Conservation (phyloP, 2,113 vertebrate species). For the Eublepharis macularius region DNA sequence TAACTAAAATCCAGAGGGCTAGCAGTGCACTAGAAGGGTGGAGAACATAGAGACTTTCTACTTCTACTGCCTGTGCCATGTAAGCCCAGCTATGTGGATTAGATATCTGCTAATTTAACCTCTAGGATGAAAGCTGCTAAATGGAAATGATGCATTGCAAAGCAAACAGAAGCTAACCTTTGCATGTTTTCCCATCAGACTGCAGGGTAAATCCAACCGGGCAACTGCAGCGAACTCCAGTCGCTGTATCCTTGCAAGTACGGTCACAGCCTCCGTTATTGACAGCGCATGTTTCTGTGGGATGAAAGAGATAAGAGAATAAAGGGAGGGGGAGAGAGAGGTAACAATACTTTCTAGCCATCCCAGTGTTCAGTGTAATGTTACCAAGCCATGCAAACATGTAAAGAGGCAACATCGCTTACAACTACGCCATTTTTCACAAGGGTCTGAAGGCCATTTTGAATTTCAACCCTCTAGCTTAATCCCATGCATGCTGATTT, state of each 20-base stretch:
- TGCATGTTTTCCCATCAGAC: slow-evolving; percentile 96
- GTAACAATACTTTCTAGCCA: slow-evolving; percentile 60
- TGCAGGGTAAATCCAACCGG: slow-evolving; percentile 96
- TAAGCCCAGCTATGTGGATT: slow-evolving; percentile 33
- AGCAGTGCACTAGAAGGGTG: not conserved
- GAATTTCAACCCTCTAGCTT: not conserved
- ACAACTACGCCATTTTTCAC: slow-evolving; percentile 30
- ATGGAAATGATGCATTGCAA: slow-evolving; percentile 68
- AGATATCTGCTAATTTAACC: slow-evolving; percentile 61
- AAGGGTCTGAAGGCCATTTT: not conserved
- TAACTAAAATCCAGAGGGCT: not conserved
- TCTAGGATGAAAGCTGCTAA: slow-evolving; percentile 35
- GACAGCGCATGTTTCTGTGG: slow-evolving; percentile 94
- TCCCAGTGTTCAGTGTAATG: slow-evolving; percentile 27
- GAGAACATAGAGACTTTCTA: not conserved
- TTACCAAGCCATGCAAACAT: slow-evolving; percentile 34
- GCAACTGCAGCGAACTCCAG: slow-evolving; percentile 96
- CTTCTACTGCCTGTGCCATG: not conserved
- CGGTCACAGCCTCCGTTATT: slow-evolving; percentile 97
- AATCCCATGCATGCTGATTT: not conserved
- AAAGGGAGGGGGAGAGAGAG: slow-evolving; percentile 51
- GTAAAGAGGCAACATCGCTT: slow-evolving; percentile 38
- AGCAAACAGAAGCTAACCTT: slow-evolving; percentile 87
- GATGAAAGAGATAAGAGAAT: slow-evolving; percentile 59
- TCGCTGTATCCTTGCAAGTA: slow-evolving; percentile 96